Conservation (phyloP, 2,797 vertebrate species). For the Sebastes elongatus region DNA sequence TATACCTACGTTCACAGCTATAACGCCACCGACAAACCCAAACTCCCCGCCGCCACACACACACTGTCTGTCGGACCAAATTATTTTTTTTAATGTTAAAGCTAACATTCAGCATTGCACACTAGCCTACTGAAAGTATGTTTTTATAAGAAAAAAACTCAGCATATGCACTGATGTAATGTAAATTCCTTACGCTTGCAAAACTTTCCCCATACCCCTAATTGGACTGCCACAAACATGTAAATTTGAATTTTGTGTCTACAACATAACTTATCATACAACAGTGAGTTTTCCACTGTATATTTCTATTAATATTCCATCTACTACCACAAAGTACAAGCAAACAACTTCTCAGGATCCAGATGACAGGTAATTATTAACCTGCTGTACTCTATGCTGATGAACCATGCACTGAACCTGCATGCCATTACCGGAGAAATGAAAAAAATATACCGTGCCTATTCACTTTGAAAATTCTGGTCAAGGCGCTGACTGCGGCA, state of each 20-base stretch:
- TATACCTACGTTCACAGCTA: too few species aligned
- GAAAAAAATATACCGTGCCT: conserved; percentile 18
- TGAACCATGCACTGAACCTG: conserved; percentile 28
- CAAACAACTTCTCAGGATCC: conserved; percentile 7
- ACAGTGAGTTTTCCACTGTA: neutral
- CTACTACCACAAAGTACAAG: conserved; percentile 16
- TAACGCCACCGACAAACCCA: too few species aligned
- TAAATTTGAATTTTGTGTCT: neutral
- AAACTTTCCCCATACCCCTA: neutral
- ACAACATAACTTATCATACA: neutral
- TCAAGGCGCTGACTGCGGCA: conserved; percentile 35
- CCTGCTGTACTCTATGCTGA: conserved; percentile 39
- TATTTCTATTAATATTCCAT: conserved; percentile 31
- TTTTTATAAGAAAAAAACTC: neutral
- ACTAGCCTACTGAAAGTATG: neutral
- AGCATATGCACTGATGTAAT: neutral
- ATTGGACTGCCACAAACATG: neutral
- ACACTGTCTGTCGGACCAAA: too few species aligned
- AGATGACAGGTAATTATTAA: conserved; percentile 60
- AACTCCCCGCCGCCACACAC: too few species aligned
- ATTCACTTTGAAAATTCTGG: conserved; percentile 17
- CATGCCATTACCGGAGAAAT: conserved; percentile 12
- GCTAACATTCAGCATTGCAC: neutral
- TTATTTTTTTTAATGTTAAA: neutral
- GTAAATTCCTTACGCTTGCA: neutral